A percentile compares a stretch with the other conserved stretches of the same genome.
Conservation (phyloP, 2,113 vertebrate species). For the Parotia lawesii region DNA sequence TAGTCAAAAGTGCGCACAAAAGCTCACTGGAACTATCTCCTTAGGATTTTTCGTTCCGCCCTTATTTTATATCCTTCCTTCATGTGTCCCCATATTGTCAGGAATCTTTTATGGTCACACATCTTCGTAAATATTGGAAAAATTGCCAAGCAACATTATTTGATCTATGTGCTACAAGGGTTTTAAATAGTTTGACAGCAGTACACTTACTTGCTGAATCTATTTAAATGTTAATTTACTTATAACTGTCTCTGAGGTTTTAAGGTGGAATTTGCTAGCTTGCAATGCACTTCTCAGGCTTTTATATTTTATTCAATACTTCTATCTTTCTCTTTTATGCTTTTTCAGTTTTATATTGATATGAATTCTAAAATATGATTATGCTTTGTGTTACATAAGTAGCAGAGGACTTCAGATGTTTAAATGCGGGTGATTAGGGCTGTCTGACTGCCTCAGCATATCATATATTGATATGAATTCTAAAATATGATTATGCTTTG, state of each 20-base stretch:
- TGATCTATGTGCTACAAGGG: neutral
- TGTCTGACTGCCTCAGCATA: neutral
- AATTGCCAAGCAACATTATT: neutral
- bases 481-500: neutral
- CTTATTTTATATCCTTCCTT: neutral
- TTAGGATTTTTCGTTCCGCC: neutral
- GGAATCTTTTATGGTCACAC: neutral
- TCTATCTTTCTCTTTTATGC: neutral
- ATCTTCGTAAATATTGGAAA: neutral
- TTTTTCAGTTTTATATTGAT: neutral
- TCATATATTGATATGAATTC: neutral
- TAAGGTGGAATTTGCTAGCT: neutral
- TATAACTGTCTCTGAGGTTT: neutral
- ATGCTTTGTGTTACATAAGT: neutral
- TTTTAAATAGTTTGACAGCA: neutral
- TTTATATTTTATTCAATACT: neutral
- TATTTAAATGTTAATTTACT: neutral
- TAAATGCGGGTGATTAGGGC: neutral
- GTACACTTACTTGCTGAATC: neutral
- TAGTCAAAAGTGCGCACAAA: neutral
- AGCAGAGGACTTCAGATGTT: neutral
- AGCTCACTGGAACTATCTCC: neutral
- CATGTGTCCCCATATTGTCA: neutral
- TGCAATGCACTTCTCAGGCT: neutral
- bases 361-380: neutral